Conservation (phyloP, 2,888 invertebrate species). For the Catocala nupta region DNA sequence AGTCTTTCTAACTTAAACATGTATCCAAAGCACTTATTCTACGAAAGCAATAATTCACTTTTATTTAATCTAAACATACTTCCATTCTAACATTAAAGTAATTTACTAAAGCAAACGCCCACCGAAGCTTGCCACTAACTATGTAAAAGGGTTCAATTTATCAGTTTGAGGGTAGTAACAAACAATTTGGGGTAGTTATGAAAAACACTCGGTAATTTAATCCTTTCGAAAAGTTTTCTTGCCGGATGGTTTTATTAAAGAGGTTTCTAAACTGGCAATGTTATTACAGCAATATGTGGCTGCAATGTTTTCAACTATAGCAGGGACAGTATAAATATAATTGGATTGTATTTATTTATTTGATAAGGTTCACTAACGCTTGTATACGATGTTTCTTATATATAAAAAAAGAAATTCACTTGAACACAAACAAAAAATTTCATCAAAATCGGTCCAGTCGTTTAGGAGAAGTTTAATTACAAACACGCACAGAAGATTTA, state of each 20-base stretch:
- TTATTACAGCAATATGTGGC: too few species aligned
- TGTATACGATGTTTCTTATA: too few species aligned
- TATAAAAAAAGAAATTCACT: too few species aligned
- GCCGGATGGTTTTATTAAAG: background rate
- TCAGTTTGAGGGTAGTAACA: constrained; percentile 21
- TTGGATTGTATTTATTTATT: too few species aligned
- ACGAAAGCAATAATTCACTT: constrained; percentile 1
- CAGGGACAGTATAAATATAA: too few species aligned
- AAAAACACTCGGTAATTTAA: constrained; percentile 46
- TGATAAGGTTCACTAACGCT: too few species aligned
- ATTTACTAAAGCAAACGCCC: background rate
- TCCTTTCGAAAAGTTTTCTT: constrained; percentile 15
- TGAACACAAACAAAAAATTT: too few species aligned
- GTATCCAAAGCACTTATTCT: background rate
- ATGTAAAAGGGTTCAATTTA: constrained; percentile 28
- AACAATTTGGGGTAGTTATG: constrained; percentile 42
- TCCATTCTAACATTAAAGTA: background rate
- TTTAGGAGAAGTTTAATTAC: too few species aligned
- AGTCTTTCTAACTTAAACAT: background rate
- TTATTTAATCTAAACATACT: background rate
- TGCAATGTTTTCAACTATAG: too few species aligned
- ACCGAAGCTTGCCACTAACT: background rate
- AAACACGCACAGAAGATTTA: too few species aligned
- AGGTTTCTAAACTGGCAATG: background rate
- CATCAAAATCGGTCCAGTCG: too few species aligned